These are phyloP conservation scores for Platycheirus albimanus DNA, from an alignment of 2,888 invertebrate genomes.

Conservation along the genomic window DNA sequence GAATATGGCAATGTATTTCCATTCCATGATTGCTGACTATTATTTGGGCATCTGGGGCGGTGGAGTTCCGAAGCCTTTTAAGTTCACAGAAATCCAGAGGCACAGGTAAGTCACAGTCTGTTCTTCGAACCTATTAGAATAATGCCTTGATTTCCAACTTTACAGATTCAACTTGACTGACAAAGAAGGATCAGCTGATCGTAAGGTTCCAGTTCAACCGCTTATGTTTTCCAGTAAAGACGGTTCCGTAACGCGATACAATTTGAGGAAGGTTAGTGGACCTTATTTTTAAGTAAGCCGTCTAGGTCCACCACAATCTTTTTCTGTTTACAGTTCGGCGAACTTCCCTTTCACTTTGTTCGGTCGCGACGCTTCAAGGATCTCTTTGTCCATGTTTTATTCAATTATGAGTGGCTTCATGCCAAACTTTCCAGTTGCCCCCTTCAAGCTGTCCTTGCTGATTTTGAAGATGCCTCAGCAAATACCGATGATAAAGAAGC, in stretches of 20 bases:
- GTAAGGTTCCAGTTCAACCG: conserved; percentile 98
- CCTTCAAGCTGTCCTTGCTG: conserved; percentile 95
- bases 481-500: conserved; percentile 93
- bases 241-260: conserved; percentile 94
- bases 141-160: background rate
- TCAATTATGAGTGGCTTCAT: conserved; percentile 98
- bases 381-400: conserved; percentile 94
- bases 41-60: conserved; percentile 98
- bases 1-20: conserved; percentile 98
- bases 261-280: conserved; percentile 91
- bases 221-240: conserved; percentile 95
- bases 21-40: conserved; percentile 98
- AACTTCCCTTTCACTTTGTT: conserved; percentile 97
- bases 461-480: conserved; percentile 95
- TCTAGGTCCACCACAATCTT: too few relatives aligned
- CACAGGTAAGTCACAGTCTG: conserved; percentile 85
- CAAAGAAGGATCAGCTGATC: conserved; percentile 93
- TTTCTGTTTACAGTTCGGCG: conserved; percentile 88
- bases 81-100: conserved; percentile 97
- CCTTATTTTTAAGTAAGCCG: background rate
- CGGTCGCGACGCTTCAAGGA: conserved; percentile 95
- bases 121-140: conserved; percentile 19
- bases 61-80: conserved; percentile 96
- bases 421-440: conserved; percentile 98
- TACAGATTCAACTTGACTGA: conserved; percentile 89